A percentile compares a stretch with the other conserved stretches of the same genome.
Conservation (phyloP, 2,113 vertebrate species). For the Thunnus thynnus region DNA sequence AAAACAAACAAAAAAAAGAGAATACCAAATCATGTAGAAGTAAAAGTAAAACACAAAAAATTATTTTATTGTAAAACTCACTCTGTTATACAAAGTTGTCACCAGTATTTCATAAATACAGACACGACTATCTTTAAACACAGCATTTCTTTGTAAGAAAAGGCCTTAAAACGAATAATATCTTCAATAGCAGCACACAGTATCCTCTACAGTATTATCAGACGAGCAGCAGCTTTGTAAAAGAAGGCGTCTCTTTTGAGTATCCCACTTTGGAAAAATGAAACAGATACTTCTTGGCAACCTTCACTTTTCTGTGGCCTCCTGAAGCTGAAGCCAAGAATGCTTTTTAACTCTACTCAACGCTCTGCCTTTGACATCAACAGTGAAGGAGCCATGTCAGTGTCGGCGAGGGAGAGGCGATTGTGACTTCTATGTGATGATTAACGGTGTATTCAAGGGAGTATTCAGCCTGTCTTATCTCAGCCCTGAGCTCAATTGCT, state of each 20-base stretch:
- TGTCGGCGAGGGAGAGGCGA: slow-evolving; percentile 27
- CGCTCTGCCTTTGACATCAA: slow-evolving; percentile 41
- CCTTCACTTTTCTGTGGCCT: slow-evolving; percentile 39
- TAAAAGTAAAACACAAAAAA: background rate
- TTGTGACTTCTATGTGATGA: slow-evolving; percentile 69
- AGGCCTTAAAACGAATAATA: slow-evolving; percentile 19
- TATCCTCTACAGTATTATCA: background rate
- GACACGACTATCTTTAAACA: background rate
- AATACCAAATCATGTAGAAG: too few species aligned
- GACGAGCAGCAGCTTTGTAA: background rate
- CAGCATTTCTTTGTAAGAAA: background rate
- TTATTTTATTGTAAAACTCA: background rate
- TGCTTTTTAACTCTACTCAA: slow-evolving; percentile 33
- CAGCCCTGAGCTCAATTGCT: slow-evolving; percentile 65
- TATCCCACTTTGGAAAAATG: slow-evolving; percentile 12
- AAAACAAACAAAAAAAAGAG: too few species aligned
- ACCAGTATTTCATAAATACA: background rate
- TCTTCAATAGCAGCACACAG: background rate
- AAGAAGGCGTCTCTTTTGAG: background rate
- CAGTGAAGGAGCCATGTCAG: slow-evolving; percentile 41
- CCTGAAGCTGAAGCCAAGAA: slow-evolving; percentile 35
- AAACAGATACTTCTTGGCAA: slow-evolving; percentile 24
- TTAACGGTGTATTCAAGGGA: slow-evolving; percentile 70
- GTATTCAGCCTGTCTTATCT: slow-evolving; percentile 68
- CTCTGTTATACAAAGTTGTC: background rate